Conservation (phyloP, 2,888 invertebrate species). For the Agonopterix heracliana region DNA sequence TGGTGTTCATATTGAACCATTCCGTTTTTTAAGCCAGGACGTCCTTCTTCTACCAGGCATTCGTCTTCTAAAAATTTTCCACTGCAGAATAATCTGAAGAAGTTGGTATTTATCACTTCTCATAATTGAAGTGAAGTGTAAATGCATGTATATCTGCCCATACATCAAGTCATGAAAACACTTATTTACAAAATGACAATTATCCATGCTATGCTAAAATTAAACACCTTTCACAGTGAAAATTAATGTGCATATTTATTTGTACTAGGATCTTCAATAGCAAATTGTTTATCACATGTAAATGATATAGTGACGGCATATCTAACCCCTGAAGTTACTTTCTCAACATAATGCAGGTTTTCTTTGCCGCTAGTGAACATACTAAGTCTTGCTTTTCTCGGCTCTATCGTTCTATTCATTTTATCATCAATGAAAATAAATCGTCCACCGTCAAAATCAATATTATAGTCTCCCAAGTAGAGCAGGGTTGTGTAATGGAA, state of each 20-base stretch:
- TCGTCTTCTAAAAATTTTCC: no score
- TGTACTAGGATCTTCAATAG: constrained; percentile 76
- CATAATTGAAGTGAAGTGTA: no score
- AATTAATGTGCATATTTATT: constrained; percentile 29
- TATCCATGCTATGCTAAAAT: no score
- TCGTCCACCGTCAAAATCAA: constrained; percentile 88
- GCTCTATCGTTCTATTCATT: constrained; percentile 82
- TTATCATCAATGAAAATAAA: constrained; percentile 86
- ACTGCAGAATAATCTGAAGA: no score
- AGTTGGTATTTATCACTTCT: no score
- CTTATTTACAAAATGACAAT: no score
- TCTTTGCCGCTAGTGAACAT: constrained; percentile 93
- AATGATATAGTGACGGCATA: constrained; percentile 92
- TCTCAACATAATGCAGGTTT: constrained; percentile 89
- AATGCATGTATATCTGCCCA: no score
- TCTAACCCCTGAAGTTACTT: constrained; percentile 83
- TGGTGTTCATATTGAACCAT: no score
- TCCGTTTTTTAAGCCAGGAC: no score
- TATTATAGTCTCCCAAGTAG: constrained; percentile 84
- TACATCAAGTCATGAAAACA: no score
- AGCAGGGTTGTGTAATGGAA: constrained; percentile 92
- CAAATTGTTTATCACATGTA: constrained; percentile 84
- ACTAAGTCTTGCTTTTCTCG: constrained; percentile 84
- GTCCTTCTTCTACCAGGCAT: no score
- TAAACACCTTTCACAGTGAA: no score